Percentiles rank a stretch among this genome's conserved stretches.
Evolutionary conservation across 1,140 invertebrate genomes (phyloP).

Genomic region (Schlechtendalia chinensis): DNA sequence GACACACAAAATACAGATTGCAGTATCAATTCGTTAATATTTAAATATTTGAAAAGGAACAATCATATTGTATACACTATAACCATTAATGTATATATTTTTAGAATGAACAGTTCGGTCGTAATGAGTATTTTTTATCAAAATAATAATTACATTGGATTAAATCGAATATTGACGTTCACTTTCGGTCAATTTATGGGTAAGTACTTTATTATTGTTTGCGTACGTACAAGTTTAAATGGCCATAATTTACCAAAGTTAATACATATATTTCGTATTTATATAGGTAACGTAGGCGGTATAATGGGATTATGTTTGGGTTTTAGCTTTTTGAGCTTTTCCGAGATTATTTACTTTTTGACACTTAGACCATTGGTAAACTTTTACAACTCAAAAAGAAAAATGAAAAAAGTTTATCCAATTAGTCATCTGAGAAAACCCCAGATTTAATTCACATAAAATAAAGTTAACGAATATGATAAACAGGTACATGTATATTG

Average conservation of each 20-base stretch:
- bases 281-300: constrained; percentile 11
- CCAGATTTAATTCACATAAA: neutral
- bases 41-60: too few relatives aligned
- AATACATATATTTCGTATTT: neutral
- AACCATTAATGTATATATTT: too few relatives aligned
- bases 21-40: too few relatives aligned
- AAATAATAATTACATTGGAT: constrained; percentile 12
- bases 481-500: too few relatives aligned
- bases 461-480: neutral
- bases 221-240: too few relatives aligned
- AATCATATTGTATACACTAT: too few relatives aligned
- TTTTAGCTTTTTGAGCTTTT: constrained; percentile 24
- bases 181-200: constrained; percentile 22
- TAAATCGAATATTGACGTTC: constrained; percentile 5
- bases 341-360: constrained; percentile 25
- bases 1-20: too few relatives aligned
- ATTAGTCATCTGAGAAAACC: neutral
- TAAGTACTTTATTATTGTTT: neutral
- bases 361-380: constrained; percentile 29
- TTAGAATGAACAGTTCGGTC: neutral
- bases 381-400: neutral
- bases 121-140: constrained; percentile 25
- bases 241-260: too few relatives aligned
- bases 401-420: constrained; percentile 22
- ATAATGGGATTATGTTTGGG: constrained; percentile 35